Conservation (phyloP, 2,888 invertebrate genomes). For the Harmothoe impar region DNA sequence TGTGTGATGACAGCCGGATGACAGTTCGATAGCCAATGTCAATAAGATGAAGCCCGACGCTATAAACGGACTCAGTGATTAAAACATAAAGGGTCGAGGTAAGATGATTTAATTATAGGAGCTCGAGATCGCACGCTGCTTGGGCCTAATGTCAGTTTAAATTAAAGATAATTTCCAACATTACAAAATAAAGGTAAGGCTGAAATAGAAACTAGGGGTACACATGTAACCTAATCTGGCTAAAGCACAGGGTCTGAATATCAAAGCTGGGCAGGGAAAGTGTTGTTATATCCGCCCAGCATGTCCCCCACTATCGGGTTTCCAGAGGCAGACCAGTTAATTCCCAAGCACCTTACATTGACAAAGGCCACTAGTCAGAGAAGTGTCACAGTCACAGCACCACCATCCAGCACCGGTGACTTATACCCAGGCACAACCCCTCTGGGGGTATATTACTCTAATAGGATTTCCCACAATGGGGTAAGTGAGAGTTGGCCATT, state of each 20-base stretch:
- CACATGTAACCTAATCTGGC: background rate
- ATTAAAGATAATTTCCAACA: background rate
- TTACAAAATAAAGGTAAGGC: background rate
- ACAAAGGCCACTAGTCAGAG: background rate
- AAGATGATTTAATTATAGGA: background rate
- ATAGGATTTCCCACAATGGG: no score
- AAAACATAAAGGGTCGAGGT: no score
- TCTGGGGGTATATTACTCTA: no score
- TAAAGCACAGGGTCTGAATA: background rate
- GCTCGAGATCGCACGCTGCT: background rate
- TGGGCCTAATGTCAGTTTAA: background rate
- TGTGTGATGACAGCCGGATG: no score
- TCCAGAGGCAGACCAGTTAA: background rate
- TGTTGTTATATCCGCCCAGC: conserved; percentile 4
- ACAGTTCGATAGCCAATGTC: no score
- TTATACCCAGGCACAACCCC: no score
- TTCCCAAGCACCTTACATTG: background rate
- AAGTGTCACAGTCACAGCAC: background rate
- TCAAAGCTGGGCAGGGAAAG: background rate
- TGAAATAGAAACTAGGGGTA: background rate
- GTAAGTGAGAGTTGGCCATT: no score
- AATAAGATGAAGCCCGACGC: no score
- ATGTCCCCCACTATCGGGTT: background rate
- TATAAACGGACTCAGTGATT: no score
- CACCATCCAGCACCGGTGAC: no score